Percentiles rank a stretch among this genome's conserved stretches.
phyloP scores from a whole-genome alignment of 2,797 vertebrate genomes.

The Malurus leucopterus region DNA sequence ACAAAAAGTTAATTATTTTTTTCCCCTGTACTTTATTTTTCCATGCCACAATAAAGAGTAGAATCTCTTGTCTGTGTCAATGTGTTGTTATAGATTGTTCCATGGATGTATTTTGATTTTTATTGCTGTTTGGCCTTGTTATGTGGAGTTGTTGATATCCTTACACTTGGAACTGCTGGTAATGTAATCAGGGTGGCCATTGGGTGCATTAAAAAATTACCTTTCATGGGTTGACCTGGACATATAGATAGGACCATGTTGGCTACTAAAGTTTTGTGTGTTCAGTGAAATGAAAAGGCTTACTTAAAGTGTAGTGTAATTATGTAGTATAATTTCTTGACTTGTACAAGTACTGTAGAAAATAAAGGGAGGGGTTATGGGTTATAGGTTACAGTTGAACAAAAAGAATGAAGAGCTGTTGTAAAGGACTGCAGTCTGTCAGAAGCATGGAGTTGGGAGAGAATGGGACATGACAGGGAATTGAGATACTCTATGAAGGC shows the following conservation, averaged over 20 bases:
- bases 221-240: not conserved
- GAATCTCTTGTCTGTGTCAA: not conserved
- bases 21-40: too few species aligned
- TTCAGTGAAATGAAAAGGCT: not conserved
- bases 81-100: not conserved
- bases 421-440: not conserved
- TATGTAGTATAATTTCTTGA: not conserved
- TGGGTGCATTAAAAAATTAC: not conserved
- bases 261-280: not conserved
- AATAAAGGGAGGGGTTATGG: not conserved
- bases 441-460: not conserved
- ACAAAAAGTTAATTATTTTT: not conserved
- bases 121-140: not conserved
- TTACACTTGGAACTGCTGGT: not conserved
- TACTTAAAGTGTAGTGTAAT: not conserved
- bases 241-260: not conserved
- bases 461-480: not conserved
- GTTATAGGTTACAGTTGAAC: not conserved
- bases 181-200: not conserved
- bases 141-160: not conserved
- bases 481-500: accelerated
- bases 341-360: not conserved
- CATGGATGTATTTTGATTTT: not conserved
- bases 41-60: not conserved
- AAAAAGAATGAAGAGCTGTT: not conserved